Conservation (phyloP, 2,113 vertebrate species). For the Epinephelus moara region DNA sequence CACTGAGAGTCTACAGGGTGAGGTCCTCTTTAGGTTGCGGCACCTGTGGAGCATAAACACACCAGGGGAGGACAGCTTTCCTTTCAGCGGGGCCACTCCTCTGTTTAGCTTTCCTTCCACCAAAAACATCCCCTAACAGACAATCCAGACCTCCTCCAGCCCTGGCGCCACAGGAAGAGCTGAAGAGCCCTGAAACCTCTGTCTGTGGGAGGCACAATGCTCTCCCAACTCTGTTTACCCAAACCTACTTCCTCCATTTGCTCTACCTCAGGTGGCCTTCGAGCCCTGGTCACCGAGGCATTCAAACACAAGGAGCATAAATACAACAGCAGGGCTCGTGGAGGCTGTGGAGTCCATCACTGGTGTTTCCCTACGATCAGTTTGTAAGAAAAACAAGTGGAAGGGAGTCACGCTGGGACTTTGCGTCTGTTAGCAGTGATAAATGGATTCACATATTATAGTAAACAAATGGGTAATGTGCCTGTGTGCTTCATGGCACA, state of each 20-base stretch:
- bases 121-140: constrained; percentile 78
- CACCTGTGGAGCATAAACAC: constrained; percentile 80
- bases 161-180: constrained; percentile 75
- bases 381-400: constrained; percentile 62
- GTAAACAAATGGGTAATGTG: constrained; percentile 47
- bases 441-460: constrained; percentile 56
- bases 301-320: constrained; percentile 58
- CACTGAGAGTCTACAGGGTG: constrained; percentile 49
- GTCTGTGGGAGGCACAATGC: constrained; percentile 74
- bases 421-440: constrained; percentile 38
- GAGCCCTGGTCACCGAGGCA: constrained; percentile 46
- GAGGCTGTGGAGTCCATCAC: constrained; percentile 48
- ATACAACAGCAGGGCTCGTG: constrained; percentile 40
- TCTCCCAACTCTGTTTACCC: constrained; percentile 75
- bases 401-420: constrained; percentile 43
- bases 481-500: constrained; percentile 21
- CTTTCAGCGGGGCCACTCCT: constrained; percentile 68
- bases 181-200: constrained; percentile 62
- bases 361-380: constrained; percentile 41
- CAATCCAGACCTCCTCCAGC: constrained; percentile 74
- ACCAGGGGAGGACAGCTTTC: constrained; percentile 68
- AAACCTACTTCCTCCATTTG: constrained; percentile 71
- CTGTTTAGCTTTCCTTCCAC: constrained; percentile 78
- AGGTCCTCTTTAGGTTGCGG: constrained; percentile 62
- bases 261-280: constrained; percentile 68